Conservation (phyloP, 2,797 vertebrate genomes). For the Oreochromis mossambicus region DNA sequence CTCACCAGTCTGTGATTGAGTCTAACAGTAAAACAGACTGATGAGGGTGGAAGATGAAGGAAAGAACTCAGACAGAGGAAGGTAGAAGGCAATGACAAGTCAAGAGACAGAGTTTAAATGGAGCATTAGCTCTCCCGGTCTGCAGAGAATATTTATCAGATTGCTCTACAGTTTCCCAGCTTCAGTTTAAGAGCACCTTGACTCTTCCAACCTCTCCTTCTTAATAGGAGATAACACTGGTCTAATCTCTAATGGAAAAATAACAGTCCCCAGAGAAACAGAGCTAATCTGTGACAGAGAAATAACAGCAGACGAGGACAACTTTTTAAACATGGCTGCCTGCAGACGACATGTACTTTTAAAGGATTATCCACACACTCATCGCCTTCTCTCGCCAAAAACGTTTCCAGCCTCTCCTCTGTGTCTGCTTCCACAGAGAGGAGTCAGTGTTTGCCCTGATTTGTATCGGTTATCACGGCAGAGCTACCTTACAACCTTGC, state of each 20-base stretch:
- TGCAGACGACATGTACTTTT: slow-evolving; percentile 3
- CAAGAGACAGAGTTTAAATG: neutral
- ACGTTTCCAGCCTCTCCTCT: neutral
- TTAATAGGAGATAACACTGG: slow-evolving; percentile 16
- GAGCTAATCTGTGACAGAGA: slow-evolving; percentile 27
- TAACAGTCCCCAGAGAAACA: slow-evolving; percentile 29
- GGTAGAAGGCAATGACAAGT: neutral
- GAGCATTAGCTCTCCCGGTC: neutral
- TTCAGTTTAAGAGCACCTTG: slow-evolving; percentile 21
- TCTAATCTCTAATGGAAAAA: slow-evolving; percentile 55
- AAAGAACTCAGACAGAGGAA: neutral
- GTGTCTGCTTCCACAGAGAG: slow-evolving; percentile 3
- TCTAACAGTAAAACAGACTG: neutral
- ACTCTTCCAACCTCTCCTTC: slow-evolving; percentile 11
- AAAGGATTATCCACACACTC: slow-evolving; percentile 8
- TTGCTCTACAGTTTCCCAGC: neutral
- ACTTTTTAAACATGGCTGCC: slow-evolving; percentile 39
- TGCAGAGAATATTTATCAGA: slow-evolving; percentile 29
- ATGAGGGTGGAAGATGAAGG: neutral
- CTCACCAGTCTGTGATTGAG: neutral
- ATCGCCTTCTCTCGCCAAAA: neutral
- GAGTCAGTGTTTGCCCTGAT: slow-evolving; percentile 15
- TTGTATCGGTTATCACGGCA: neutral
- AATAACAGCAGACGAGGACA: slow-evolving; percentile 20
- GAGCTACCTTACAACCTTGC: neutral